These are phyloP conservation scores for Drosophila sproati DNA, from an alignment of 1,140 invertebrate species.

Conservation along the genomic window DNA sequence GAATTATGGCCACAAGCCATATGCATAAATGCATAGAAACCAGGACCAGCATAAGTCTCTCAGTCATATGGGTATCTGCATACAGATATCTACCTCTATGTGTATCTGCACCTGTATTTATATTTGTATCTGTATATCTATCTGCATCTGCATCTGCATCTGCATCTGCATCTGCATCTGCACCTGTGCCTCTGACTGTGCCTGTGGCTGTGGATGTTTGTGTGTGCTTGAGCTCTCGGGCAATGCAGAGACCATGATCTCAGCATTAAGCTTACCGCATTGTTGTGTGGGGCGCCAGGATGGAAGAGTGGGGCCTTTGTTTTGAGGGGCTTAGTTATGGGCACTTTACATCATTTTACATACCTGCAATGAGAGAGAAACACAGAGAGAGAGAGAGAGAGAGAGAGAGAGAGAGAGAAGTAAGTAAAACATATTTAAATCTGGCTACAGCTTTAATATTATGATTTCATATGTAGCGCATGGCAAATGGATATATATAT, in stretches of 20 bases:
- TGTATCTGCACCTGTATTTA: conserved; percentile 13
- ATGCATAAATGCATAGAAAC: conserved; percentile 36
- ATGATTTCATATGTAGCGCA: background rate
- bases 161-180: conserved; percentile 8
- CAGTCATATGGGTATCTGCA: conserved; percentile 10
- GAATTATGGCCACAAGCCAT: conserved; percentile 63
- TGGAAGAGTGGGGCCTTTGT: background rate
- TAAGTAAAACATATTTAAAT: background rate
- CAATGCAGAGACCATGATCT: conserved; percentile 41
- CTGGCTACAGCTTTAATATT: background rate
- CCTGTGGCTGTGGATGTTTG: background rate
- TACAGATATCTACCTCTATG: conserved; percentile 2
- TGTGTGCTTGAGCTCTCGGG: conserved; percentile 14
- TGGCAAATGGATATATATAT: too few species aligned
- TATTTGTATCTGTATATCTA: background rate
- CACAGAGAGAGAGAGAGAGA: background rate
- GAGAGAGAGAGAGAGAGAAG: background rate
- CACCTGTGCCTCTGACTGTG: background rate
- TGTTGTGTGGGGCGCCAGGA: conserved; percentile 6
- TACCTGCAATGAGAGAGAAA: conserved; percentile 45
- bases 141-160: conserved; percentile 6
- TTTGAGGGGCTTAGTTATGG: background rate
- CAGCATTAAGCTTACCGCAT: conserved; percentile 40
- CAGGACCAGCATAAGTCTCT: conserved; percentile 10
- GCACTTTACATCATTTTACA: conserved; percentile 22